Percentiles rank a stretch among this genome's conserved stretches.
Conservation (phyloP, 2,888 invertebrate species). For the Unio delphinus region DNA sequence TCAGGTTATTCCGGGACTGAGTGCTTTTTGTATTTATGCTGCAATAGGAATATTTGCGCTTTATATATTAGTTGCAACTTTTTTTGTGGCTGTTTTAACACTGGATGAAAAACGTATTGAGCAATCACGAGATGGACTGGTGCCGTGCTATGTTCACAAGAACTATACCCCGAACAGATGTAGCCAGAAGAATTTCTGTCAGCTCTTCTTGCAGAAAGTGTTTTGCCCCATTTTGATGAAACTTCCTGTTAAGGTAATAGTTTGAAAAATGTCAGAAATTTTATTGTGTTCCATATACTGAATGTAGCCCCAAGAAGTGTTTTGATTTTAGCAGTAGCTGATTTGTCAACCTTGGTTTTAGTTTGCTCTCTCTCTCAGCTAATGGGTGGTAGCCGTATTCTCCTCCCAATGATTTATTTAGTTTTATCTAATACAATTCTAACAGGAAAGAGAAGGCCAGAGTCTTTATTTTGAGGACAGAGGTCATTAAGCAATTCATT, state of each 20-base stretch:
- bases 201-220: constrained; percentile 76
- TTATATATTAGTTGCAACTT: constrained; percentile 80
- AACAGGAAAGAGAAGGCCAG: no score
- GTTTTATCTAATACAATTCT: no score
- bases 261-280: no score
- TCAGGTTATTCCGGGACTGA: constrained; percentile 83
- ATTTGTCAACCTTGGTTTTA: no score
- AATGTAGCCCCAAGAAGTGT: no score
- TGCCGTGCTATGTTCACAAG: constrained; percentile 79
- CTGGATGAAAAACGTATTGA: constrained; percentile 77
- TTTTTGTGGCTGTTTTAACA: constrained; percentile 84
- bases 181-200: constrained; percentile 76
- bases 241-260: constrained; percentile 78
- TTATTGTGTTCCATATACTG: no score
- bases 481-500: no score
- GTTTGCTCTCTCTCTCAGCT: no score
- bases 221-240: constrained; percentile 81
- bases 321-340: no score
- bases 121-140: constrained; percentile 44
- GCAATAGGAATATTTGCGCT: constrained; percentile 84
- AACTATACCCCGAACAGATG: constrained; percentile 74
- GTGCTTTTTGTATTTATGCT: constrained; percentile 87
- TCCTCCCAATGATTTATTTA: no score
- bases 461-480: no score
- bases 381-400: no score